A percentile compares a stretch with the other conserved stretches of the same genome.
phyloP scores from a whole-genome alignment of 2,113 vertebrate species.

The Elephas maximus region DNA sequence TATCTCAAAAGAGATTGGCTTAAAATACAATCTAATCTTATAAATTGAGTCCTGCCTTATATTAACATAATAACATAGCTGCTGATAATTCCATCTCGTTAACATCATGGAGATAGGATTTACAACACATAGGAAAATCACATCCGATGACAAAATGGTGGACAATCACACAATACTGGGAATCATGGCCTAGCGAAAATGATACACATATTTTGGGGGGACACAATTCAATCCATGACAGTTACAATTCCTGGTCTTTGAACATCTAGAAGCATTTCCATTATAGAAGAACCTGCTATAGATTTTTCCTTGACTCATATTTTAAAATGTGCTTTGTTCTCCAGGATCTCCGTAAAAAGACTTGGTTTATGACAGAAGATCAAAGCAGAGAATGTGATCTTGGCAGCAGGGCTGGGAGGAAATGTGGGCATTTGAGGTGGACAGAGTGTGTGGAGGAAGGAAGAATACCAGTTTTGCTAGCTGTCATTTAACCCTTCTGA shows the following conservation, averaged over 20 bases:
- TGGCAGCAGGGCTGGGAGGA: background rate
- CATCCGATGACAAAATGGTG: too few species aligned
- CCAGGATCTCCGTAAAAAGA: background rate
- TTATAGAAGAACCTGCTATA: background rate
- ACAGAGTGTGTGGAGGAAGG: background rate
- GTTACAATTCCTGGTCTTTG: background rate
- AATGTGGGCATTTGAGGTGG: background rate
- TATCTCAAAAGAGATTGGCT: too few species aligned
- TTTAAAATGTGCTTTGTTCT: constrained; percentile 62
- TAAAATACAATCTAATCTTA: too few species aligned
- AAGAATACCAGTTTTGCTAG: background rate
- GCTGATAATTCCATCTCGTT: too few species aligned
- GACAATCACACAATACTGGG: too few species aligned
- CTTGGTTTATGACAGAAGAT: background rate
- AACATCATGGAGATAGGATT: too few species aligned
- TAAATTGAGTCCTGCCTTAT: too few species aligned
- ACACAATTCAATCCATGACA: too few species aligned
- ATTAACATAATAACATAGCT: too few species aligned
- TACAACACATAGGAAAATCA: too few species aligned
- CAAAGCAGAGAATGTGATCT: constrained; percentile 13
- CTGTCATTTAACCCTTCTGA: background rate
- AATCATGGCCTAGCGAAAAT: too few species aligned
- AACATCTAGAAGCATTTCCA: constrained; percentile 62
- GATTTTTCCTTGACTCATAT: background rate
- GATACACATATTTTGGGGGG: too few species aligned